Evolutionary conservation across 2,888 invertebrate genomes (phyloP), one percentile per base, ranked within the genome.

Genomic region (Philonicus albiceps): DNA sequence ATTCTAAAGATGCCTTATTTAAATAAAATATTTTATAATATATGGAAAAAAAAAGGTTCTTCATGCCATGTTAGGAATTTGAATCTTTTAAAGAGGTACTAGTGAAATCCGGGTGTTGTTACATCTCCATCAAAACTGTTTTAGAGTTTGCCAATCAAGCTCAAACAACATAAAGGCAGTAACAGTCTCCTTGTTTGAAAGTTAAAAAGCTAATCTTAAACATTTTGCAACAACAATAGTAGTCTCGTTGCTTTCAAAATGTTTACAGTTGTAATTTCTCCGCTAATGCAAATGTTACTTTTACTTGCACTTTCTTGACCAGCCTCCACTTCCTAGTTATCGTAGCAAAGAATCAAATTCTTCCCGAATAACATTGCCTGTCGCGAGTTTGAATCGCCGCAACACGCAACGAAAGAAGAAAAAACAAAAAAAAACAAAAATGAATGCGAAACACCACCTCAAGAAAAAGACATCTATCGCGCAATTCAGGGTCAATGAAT

Each of bases 401-500:
- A n/a, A 13, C 49, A 49, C 6, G 49, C n/a, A 49, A 11, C 37
- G 11, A 37, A 49, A n/a, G 6, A 43, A 3, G 13, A 7, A 43
- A 43, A 3, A 3, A 43, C n/a, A n/a, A 49, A 3, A 43, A 49
- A n/a, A 49, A 49, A n/a, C 6, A n/a, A 49, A 49, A n/a, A 3
- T 7, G 49, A 16, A n/a, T 11, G 7, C 64, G 22, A 64, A 37
- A 64, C 64, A 64, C 22, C 64, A 64, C 22, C 64, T 64, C 64
- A 64, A 64, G 64, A 64, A 64, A 64, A 64, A 64, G 64, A 64
- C 64, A 64, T 27, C 64, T 19, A 11, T 43, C 40, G 19, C 7
- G 64, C 64, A 74, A 34, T 74, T 74, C 37, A 74, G 37, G 74
- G 74, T 37, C 74, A 74, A 74, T 74, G 31, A 74, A 74, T 74